Conservation (phyloP, 1,140 invertebrate genomes). For the Aphelinus certus region DNA sequence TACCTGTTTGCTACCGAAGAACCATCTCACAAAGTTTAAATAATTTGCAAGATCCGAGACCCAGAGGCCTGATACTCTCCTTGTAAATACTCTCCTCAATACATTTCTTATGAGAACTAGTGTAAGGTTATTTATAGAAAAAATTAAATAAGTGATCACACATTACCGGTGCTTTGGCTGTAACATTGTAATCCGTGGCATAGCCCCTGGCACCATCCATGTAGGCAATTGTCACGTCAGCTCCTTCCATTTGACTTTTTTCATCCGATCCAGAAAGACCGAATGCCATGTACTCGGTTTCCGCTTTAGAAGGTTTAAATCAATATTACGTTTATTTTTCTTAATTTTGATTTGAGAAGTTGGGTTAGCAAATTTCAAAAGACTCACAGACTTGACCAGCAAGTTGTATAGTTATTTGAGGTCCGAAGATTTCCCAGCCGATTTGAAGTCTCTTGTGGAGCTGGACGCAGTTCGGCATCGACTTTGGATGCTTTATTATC, state of each 20-base stretch:
- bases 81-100: no score
- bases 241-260: slow-evolving; percentile 83
- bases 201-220: slow-evolving; percentile 78
- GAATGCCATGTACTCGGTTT: slow-evolving; percentile 87
- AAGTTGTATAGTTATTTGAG: slow-evolving; percentile 87
- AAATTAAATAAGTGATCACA: no score
- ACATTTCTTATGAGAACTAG: no score
- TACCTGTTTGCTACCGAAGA: no score
- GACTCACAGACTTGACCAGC: slow-evolving; percentile 77
- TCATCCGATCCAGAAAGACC: slow-evolving; percentile 81
- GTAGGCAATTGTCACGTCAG: slow-evolving; percentile 83
- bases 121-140: no score
- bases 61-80: no score
- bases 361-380: background rate
- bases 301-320: slow-evolving; percentile 58
- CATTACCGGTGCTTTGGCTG: slow-evolving; percentile 79
- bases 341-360: background rate
- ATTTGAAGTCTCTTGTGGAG: slow-evolving; percentile 85
- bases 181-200: slow-evolving; percentile 86
- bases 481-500: slow-evolving; percentile 64
- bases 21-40: no score
- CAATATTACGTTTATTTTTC: background rate
- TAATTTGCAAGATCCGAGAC: no score
- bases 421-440: slow-evolving; percentile 90
- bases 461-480: slow-evolving; percentile 82